Percentiles rank a stretch among this genome's conserved stretches.
Conservation (phyloP, 1,140 invertebrate genomes). For the Drosophila asahinai region DNA sequence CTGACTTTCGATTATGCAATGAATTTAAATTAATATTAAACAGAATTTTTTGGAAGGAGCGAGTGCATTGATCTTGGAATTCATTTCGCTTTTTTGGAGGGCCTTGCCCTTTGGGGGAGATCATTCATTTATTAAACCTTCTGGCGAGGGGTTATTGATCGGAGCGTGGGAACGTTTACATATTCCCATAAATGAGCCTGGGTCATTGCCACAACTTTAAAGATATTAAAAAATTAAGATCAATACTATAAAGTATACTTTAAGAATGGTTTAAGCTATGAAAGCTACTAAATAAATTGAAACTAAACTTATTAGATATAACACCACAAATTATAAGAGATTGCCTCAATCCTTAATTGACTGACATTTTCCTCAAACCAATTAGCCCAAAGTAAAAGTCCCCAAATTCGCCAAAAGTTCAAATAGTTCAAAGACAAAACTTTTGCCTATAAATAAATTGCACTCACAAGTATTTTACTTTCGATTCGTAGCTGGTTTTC, state of each 20-base stretch:
- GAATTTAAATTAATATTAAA: constrained; percentile 51
- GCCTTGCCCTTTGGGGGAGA: constrained; percentile 42
- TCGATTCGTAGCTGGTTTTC: constrained; percentile 59
- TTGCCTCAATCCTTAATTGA: neutral
- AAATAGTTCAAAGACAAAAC: constrained; percentile 4
- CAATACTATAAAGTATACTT: too few relatives aligned
- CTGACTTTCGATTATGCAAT: constrained; percentile 67
- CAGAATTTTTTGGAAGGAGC: constrained; percentile 2
- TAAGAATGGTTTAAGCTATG: too few relatives aligned
- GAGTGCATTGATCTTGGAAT: constrained; percentile 54
- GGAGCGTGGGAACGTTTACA: constrained; percentile 50
- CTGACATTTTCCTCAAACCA: neutral
- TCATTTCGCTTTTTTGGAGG: constrained; percentile 24
- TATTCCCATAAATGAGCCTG: neutral
- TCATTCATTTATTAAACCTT: constrained; percentile 27
- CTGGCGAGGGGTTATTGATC: constrained; percentile 33
- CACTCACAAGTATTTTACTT: constrained; percentile 52
- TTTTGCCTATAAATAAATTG: constrained; percentile 33
- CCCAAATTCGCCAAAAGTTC: constrained; percentile 9
- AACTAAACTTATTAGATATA: too few relatives aligned
- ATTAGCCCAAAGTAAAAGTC: constrained; percentile 44
- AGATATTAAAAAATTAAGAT: neutral
- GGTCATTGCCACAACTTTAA: neutral
- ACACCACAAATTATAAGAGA: too few relatives aligned
- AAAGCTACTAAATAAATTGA: too few relatives aligned